Evolutionary conservation across 2,888 invertebrate genomes (phyloP).

Genomic region (Callosobruchus maculatus): DNA sequence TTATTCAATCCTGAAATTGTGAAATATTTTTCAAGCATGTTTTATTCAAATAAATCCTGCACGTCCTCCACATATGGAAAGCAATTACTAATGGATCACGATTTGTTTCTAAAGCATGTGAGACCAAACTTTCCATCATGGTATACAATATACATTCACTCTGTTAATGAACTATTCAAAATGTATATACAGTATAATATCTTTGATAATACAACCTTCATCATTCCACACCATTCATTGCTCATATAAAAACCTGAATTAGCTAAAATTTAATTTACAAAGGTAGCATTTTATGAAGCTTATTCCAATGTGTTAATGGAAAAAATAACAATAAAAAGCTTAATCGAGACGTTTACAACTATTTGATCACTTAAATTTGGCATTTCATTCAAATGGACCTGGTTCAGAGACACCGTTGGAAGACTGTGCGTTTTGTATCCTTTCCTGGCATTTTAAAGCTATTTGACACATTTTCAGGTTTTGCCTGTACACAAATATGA

Average conservation of each 20-base stretch:
- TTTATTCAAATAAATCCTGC: too few species aligned
- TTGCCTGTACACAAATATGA: background rate
- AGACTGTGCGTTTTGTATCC: conserved; percentile 6
- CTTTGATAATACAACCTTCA: background rate
- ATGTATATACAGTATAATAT: background rate
- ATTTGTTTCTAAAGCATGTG: background rate
- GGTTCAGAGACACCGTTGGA: conserved; percentile 1
- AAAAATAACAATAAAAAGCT: background rate
- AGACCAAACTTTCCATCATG: background rate
- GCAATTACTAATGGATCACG: too few species aligned
- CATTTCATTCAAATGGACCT: background rate
- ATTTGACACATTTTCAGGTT: conserved; percentile 30
- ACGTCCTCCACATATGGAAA: too few species aligned
- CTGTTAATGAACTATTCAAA: background rate
- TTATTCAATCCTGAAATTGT: too few species aligned
- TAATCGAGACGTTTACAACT: background rate
- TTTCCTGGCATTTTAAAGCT: conserved; percentile 22
- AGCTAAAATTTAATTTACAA: background rate
- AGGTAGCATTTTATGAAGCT: background rate
- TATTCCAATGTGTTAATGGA: background rate
- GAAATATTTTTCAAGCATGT: too few species aligned
- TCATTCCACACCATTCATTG: background rate
- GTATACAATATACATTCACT: background rate
- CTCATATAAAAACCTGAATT: background rate
- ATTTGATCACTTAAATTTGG: background rate